Conservation (phyloP, 2,888 invertebrate species). For the Archips crataeganus region DNA sequence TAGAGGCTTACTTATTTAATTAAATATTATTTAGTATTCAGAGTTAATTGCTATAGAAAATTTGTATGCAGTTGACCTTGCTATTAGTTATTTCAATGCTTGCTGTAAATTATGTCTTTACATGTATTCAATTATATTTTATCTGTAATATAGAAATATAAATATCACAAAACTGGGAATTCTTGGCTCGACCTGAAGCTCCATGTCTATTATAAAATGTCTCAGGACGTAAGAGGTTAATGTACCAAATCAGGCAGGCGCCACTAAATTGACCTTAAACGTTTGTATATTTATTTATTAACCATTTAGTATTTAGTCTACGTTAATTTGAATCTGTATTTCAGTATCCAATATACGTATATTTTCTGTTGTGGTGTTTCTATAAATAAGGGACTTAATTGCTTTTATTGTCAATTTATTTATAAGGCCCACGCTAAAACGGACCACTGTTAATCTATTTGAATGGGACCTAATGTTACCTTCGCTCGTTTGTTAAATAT, state of each 20-base stretch:
- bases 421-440: neutral
- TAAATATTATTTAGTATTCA: conserved; percentile 33
- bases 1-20: conserved; percentile 26
- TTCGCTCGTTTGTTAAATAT: conserved; percentile 15
- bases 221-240: too few species aligned
- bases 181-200: too few species aligned
- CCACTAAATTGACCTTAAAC: neutral
- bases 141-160: too few species aligned
- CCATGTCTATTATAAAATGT: neutral
- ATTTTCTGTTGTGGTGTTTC: neutral
- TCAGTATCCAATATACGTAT: neutral
- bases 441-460: neutral
- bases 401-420: conserved; percentile 1
- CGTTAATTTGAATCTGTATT: neutral
- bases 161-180: too few species aligned
- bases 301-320: neutral
- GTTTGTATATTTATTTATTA: neutral
- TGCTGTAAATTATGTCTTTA: neutral
- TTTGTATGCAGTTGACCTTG: conserved; percentile 25
- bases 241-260: neutral
- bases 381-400: neutral
- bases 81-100: conserved; percentile 11
- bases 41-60: conserved; percentile 39
- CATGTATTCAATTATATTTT: neutral
- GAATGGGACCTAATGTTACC: conserved; percentile 4